Conservation (phyloP, 2,797 vertebrate genomes). For the Sarcoramphus papa region DNA sequence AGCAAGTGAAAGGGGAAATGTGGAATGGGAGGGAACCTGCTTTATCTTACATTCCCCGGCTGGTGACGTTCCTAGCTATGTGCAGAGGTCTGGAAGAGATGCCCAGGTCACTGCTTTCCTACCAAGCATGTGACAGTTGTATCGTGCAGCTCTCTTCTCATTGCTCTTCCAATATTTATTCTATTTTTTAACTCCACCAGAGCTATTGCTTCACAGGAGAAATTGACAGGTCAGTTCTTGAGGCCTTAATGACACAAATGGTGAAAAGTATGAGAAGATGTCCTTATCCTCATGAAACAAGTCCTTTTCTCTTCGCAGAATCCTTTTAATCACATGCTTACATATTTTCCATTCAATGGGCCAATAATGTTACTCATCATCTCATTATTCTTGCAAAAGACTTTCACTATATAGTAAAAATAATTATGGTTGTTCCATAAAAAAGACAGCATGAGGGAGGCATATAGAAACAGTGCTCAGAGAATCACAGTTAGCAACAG, state of each 20-base stretch:
- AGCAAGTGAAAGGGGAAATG: background rate
- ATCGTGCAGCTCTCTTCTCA: background rate
- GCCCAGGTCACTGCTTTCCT: background rate
- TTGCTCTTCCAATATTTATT: background rate
- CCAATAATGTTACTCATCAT: background rate
- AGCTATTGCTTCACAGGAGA: background rate
- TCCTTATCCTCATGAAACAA: background rate
- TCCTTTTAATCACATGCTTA: background rate
- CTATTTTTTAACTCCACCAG: background rate
- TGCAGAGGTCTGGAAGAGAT: background rate
- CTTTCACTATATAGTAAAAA: background rate
- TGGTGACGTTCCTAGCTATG: background rate
- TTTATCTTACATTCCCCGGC: background rate
- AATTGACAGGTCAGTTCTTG: background rate
- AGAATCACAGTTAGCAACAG: background rate
- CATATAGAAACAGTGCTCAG: background rate
- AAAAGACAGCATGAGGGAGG: background rate
- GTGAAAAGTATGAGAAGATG: background rate
- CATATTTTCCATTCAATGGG: background rate
- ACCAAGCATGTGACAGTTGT: background rate
- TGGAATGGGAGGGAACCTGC: background rate
- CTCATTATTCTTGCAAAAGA: background rate
- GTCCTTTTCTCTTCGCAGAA: background rate
- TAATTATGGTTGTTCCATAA: background rate
- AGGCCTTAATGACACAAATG: background rate